A percentile compares a stretch with the other conserved stretches of the same genome.
phyloP scores from a whole-genome alignment of 2,888 invertebrate species.

The Lapara coniferarum region DNA sequence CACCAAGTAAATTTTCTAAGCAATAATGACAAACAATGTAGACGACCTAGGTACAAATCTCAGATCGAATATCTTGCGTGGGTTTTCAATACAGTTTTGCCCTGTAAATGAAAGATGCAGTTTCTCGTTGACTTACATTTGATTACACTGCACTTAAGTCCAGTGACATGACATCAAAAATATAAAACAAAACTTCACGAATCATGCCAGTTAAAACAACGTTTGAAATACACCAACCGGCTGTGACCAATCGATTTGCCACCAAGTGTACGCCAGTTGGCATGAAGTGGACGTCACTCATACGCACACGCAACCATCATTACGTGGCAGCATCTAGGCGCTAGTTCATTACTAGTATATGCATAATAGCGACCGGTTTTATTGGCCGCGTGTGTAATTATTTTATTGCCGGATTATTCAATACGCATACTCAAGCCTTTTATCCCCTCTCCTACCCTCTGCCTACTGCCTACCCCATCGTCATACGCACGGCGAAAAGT shows the following conservation, averaged over 20 bases:
- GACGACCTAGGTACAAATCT: neutral
- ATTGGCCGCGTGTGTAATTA: neutral
- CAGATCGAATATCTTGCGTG: no score
- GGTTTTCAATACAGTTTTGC: no score
- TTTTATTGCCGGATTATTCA: conserved; percentile 5
- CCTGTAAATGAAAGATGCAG: no score
- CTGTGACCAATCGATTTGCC: conserved; percentile 34
- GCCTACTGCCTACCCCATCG: no score
- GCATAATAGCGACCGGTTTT: conserved; percentile 17
- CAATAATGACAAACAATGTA: no score
- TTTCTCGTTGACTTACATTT: neutral
- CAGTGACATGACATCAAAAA: neutral
- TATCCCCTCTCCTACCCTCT: no score
- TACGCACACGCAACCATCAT: conserved; percentile 21
- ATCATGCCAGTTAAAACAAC: no score
- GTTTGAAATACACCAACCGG: neutral
- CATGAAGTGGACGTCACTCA: conserved; percentile 28
- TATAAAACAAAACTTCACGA: neutral
- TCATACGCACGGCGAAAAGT: no score
- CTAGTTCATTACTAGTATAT: conserved; percentile 24
- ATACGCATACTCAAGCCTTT: neutral
- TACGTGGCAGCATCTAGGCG: conserved; percentile 30
- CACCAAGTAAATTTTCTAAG: no score
- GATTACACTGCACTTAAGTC: no score
- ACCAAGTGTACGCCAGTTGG: conserved; percentile 35